Evolutionary conservation across 2,113 vertebrate species (phyloP), one percentile per base, ranked within the genome.

Genomic region (Nannobrachium achirus): DNA sequence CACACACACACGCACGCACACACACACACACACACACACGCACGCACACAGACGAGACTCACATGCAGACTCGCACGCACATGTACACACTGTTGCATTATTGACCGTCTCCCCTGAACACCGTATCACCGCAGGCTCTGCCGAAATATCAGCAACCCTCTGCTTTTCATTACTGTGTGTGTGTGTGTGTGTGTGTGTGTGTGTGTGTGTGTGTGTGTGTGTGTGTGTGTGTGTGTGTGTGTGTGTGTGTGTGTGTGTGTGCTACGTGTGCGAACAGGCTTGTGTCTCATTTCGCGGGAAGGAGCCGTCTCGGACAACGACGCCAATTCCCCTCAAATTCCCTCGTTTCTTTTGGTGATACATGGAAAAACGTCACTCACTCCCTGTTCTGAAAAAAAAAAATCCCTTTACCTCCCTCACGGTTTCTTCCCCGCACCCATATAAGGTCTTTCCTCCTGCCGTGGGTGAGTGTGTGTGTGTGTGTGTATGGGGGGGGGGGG

Each of bases 291-390:
- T 18, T 10, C 48, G 63, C 55, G 16, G 65, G 61, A 65, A 81
- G 70, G 77, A 74, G 80, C 75, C 68, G 55, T 69, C 76, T 82
- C 69, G 52, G 61, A 68, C 66, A 62, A 60, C 56, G 25, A 60
- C 56, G 25, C 65, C 70, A 63, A 73, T 52, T 66, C 52, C 49
- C 52, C 56, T n/a, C n/a, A 66, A 63, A 45, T 38, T 69, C 75
- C 66, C 74, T 63, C 68, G 78, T 83, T 63, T 88, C 72, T 79
- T 84, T 33, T 76, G 55, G 69, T 88, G 69, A 84, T 87, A 90
- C 83, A 86, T 88, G 84, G 76, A 86, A 88, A 82, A 84, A 88
- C 77, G 75, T 82, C 69, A 66, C 70, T 41, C 61, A 75, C 68
- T 68, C 40, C 74, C 68, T 49, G 68, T 81, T 75, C 71, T 66